Percentiles rank a stretch among this genome's conserved stretches.
Conservation (phyloP, 2,797 vertebrate genomes). For the Poecilia velifera region DNA sequence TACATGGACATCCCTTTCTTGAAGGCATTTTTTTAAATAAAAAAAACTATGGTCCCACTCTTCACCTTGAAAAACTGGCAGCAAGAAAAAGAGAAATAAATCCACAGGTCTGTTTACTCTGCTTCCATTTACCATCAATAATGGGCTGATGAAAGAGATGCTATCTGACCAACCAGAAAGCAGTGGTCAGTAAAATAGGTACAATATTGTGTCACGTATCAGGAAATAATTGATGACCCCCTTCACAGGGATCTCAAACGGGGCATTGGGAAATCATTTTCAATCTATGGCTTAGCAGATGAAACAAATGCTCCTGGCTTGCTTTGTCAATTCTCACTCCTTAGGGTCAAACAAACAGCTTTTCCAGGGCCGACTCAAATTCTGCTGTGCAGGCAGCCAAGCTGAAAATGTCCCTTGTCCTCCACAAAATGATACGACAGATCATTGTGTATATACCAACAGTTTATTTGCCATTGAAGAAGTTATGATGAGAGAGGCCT, state of each 20-base stretch:
- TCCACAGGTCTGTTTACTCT: constrained; percentile 76
- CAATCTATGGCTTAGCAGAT: constrained; percentile 87
- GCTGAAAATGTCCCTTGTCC: constrained; percentile 88
- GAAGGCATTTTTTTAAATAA: background rate
- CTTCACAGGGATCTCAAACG: constrained; percentile 82
- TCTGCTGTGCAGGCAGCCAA: constrained; percentile 82
- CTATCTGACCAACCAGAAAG: constrained; percentile 81
- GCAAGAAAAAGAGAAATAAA: constrained; percentile 67
- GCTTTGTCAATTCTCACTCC: constrained; percentile 89
- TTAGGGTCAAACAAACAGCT: constrained; percentile 88
- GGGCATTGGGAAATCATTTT: constrained; percentile 87
- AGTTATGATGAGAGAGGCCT: constrained; percentile 84
- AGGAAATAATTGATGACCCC: constrained; percentile 88
- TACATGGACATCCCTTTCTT: constrained; percentile 13
- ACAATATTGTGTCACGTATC: constrained; percentile 83
- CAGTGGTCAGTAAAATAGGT: constrained; percentile 84
- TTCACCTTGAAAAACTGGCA: constrained; percentile 25
- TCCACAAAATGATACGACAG: constrained; percentile 85
- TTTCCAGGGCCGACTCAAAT: constrained; percentile 83
- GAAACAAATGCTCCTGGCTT: constrained; percentile 86
- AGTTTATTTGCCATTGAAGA: constrained; percentile 87
- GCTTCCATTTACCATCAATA: constrained; percentile 79
- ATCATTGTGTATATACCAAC: constrained; percentile 85
- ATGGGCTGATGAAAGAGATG: constrained; percentile 80
- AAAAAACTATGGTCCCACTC: constrained; percentile 1